These are phyloP conservation scores for Macroteleia sp. DNA, from an alignment of 2,888 invertebrate species.

Conservation along the genomic window DNA sequence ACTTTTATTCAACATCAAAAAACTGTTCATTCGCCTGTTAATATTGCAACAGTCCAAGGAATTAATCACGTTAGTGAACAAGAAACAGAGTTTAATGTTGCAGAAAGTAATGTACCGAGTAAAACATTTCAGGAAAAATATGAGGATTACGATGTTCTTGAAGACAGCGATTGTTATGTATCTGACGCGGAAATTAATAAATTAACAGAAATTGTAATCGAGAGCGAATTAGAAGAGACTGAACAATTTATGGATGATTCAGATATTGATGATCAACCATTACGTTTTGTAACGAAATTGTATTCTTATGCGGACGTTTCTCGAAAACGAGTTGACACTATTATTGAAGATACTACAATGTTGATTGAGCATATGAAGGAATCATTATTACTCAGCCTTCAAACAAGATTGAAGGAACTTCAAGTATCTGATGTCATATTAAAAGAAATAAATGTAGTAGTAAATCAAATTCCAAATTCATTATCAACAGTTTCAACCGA, in stretches of 20 bases:
- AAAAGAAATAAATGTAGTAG: not conserved
- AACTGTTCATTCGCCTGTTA: constrained; percentile 2
- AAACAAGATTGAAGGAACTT: constrained; percentile 1
- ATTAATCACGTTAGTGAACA: not conserved
- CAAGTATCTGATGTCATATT: not conserved
- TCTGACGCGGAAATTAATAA: constrained; percentile 2
- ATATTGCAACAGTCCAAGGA: not conserved
- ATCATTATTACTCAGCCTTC: not conserved
- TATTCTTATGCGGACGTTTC: constrained; percentile 26
- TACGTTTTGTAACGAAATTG: constrained; percentile 16
- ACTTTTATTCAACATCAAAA: constrained; percentile 11
- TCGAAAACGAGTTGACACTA: constrained; percentile 1
- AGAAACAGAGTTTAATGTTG: constrained; percentile 2
- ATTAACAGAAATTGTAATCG: constrained; percentile 5
- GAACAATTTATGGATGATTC: not conserved
- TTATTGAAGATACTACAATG: constrained; percentile 9
- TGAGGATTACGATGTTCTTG: constrained; percentile 5
- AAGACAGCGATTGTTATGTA: not conserved
- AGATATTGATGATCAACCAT: constrained; percentile 3
- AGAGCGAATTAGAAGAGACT: not conserved
- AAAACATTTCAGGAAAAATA: not conserved
- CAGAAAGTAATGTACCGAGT: too few relatives aligned
- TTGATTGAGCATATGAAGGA: constrained; percentile 5
- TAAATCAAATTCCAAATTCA: not conserved
- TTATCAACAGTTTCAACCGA: constrained; percentile 16